Percentiles rank a stretch among this genome's conserved stretches.
phyloP scores from a whole-genome alignment of 2,113 vertebrate species.

The Stictonetta naevosa region DNA sequence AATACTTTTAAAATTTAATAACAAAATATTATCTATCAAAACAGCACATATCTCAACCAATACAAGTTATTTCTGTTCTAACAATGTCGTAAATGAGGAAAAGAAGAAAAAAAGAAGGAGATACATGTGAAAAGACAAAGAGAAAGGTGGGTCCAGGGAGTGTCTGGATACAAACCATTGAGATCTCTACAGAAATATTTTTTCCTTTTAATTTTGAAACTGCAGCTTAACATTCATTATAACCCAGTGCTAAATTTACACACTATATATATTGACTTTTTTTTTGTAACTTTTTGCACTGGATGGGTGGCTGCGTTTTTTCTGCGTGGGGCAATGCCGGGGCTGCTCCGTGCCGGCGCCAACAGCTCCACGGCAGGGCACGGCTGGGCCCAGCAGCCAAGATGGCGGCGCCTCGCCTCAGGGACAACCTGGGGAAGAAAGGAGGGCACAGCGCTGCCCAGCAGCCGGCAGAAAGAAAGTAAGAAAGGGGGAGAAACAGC shows the following conservation, averaged over 20 bases:
- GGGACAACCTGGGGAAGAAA: too few species aligned
- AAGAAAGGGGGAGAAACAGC: too few species aligned
- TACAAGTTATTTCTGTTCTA: background rate
- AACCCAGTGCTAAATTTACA: background rate
- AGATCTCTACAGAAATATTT: background rate
- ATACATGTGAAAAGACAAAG: background rate
- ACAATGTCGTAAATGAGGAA: background rate
- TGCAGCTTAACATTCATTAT: background rate
- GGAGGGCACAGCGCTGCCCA: too few species aligned
- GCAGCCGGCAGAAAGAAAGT: too few species aligned
- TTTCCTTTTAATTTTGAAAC: background rate
- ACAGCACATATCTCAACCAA: background rate
- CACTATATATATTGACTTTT: background rate
- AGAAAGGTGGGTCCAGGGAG: background rate
- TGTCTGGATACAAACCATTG: background rate
- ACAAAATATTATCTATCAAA: background rate
- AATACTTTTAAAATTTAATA: background rate
- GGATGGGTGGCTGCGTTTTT: fast-evolving
- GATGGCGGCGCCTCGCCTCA: too few species aligned
- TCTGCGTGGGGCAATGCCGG: fast-evolving
- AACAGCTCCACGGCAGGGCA: background rate
- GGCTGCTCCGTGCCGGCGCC: background rate
- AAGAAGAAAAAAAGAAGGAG: background rate
- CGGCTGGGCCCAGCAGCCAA: background rate
- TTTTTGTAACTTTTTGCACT: background rate